Evolutionary conservation across 2,888 invertebrate genomes (phyloP), one percentile per base, ranked within the genome.

Genomic region (Bugulina stolonifera): DNA sequence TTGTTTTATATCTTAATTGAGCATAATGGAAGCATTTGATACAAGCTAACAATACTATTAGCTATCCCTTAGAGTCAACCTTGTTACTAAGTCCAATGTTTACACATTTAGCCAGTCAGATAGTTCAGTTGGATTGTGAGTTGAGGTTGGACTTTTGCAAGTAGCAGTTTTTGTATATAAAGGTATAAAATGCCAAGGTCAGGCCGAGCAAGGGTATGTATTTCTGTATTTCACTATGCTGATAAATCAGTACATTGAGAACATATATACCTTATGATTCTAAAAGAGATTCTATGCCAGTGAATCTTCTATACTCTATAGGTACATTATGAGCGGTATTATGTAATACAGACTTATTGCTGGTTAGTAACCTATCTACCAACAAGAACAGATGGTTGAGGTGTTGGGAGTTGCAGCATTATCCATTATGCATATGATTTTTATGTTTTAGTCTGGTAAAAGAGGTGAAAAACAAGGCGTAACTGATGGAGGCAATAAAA

Each of bases 361-460:
- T n/a, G n/a, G n/a, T n/a, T n/a, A n/a, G n/a, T n/a, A n/a, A n/a
- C n/a, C n/a, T n/a, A n/a, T n/a, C n/a, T n/a, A n/a, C n/a, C n/a
- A n/a, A n/a, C n/a, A n/a, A n/a, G n/a, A n/a, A n/a, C n/a, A n/a
- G n/a, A n/a, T n/a, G n/a, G n/a, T n/a, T n/a, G n/a, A n/a, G n/a
- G n/a, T n/a, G n/a, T n/a, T n/a, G n/a, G n/a, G n/a, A n/a, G n/a
- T n/a, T n/a, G n/a, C n/a, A n/a, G n/a, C n/a, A n/a, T n/a, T n/a
- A n/a, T n/a, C n/a, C n/a, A n/a, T n/a, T n/a, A n/a, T n/a, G n/a
- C n/a, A n/a, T n/a, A n/a, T n/a, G n/a, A n/a, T n/a, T n/a, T n/a
- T n/a, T n/a, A n/a, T n/a, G n/a, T 64, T 64, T 32, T 64, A 64
- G 64, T 64, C 64, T 32, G 64, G 64, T 10, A 64, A 27, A 32